Evolutionary conservation across 2,888 invertebrate species (phyloP).

Genomic region (Cephalotes varians): DNA sequence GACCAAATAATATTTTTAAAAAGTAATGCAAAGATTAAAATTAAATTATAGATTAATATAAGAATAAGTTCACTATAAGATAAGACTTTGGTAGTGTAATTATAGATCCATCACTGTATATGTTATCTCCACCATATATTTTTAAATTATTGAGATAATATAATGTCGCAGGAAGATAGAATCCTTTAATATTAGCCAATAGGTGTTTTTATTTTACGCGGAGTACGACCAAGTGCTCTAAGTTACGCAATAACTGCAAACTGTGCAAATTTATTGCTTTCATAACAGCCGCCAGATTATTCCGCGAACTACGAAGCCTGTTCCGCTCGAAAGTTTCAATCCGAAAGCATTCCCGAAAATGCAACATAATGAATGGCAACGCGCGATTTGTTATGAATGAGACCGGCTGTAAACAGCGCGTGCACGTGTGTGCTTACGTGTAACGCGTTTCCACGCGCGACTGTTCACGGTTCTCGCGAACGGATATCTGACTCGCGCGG

Average conservation of each 20-base stretch:
- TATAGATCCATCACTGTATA: background rate
- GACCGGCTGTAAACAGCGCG: constrained; percentile 11
- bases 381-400: constrained; percentile 67
- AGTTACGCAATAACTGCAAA: constrained; percentile 40
- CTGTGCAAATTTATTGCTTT: constrained; percentile 34
- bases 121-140: background rate
- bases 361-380: constrained; percentile 59
- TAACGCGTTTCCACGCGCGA: constrained; percentile 32
- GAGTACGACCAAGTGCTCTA: constrained; percentile 2
- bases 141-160: background rate
- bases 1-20: background rate
- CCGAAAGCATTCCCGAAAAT: constrained; percentile 37
- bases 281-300: constrained; percentile 42
- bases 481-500: background rate
- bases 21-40: background rate
- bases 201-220: background rate
- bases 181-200: background rate
- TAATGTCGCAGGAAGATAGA: background rate
- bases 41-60: background rate
- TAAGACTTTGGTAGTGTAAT: background rate
- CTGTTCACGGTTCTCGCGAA: background rate
- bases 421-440: constrained; percentile 15
- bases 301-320: constrained; percentile 32
- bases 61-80: background rate
- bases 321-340: constrained; percentile 39